A percentile compares a stretch with the other conserved stretches of the same genome.
These are phyloP conservation scores for Sisor rabdophorus DNA, from an alignment of 2,113 vertebrate genomes.

Conservation along the genomic window DNA sequence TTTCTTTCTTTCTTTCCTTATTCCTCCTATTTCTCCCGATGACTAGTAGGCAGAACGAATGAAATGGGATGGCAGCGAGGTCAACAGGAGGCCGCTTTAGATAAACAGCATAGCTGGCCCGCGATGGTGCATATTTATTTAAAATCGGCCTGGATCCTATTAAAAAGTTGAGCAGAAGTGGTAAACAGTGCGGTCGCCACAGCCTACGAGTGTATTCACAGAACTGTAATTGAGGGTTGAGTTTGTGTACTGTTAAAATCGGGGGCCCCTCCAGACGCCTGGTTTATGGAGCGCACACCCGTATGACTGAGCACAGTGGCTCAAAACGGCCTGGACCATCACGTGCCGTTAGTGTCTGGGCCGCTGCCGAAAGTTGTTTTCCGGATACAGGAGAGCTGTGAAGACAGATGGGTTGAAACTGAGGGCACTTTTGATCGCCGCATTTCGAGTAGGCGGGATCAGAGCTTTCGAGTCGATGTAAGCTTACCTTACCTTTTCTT, in stretches of 20 bases:
- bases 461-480: neutral
- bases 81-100: slow-evolving; percentile 33
- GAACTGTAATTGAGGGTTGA: slow-evolving; percentile 38
- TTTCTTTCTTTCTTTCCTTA: neutral
- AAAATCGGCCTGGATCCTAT: slow-evolving; percentile 40
- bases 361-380: slow-evolving; percentile 30
- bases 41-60: slow-evolving; percentile 15
- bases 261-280: slow-evolving; percentile 26
- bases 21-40: slow-evolving; percentile 17
- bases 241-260: slow-evolving; percentile 39
- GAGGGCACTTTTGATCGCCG: neutral
- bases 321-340: slow-evolving; percentile 15
- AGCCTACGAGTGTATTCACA: slow-evolving; percentile 42
- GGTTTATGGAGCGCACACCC: slow-evolving; percentile 19
- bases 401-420: slow-evolving; percentile 11
- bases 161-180: slow-evolving; percentile 45
- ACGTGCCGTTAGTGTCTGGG: neutral
- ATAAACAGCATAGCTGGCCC: slow-evolving; percentile 34
- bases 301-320: slow-evolving; percentile 23
- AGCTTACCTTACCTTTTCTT: slow-evolving; percentile 1
- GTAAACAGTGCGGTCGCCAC: slow-evolving; percentile 40
- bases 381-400: slow-evolving; percentile 31
- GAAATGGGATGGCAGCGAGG: slow-evolving; percentile 18
- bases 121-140: slow-evolving; percentile 40
- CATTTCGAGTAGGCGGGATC: slow-evolving; percentile 3